phyloP scores from a whole-genome alignment of 2,113 vertebrate species.

The Passerina amoena region DNA sequence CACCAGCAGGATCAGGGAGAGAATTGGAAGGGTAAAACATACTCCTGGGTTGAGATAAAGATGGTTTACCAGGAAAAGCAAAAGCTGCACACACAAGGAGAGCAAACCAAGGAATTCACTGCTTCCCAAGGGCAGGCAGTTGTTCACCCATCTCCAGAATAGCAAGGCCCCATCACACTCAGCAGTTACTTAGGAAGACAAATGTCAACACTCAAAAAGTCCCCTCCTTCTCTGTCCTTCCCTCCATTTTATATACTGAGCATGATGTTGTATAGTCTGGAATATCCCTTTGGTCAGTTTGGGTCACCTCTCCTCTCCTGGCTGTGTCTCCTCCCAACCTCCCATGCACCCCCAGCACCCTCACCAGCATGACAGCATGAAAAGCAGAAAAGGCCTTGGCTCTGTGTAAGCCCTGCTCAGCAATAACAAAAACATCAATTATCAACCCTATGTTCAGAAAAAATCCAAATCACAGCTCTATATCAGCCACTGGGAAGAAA shows the following conservation, averaged over 20 bases:
- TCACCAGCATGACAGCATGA: rapidly evolving
- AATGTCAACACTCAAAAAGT: not conserved
- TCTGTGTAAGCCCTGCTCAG: not conserved
- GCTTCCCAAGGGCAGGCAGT: not conserved
- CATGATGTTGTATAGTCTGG: not conserved
- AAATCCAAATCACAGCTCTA: not conserved
- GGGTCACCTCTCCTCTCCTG: not conserved
- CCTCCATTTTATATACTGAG: not conserved
- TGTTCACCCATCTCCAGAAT: not conserved
- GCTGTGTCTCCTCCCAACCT: not conserved
- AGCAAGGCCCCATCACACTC: not conserved
- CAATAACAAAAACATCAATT: not conserved
- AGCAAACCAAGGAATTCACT: not conserved
- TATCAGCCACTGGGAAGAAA: not conserved
- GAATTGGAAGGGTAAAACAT: not conserved
- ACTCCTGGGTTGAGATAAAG: not conserved
- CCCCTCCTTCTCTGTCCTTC: not conserved
- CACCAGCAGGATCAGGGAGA: not conserved
- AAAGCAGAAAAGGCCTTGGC: not conserved
- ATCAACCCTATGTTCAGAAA: not conserved
- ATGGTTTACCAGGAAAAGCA: not conserved
- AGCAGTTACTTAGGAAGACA: not conserved
- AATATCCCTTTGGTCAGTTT: not conserved
- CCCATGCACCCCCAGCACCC: not conserved
- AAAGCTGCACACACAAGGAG: not conserved